Percentiles rank a stretch among this genome's conserved stretches.
These are phyloP conservation scores for Synanthedon formicaeformis DNA, from an alignment of 2,888 invertebrate species.

Conservation along the genomic window DNA sequence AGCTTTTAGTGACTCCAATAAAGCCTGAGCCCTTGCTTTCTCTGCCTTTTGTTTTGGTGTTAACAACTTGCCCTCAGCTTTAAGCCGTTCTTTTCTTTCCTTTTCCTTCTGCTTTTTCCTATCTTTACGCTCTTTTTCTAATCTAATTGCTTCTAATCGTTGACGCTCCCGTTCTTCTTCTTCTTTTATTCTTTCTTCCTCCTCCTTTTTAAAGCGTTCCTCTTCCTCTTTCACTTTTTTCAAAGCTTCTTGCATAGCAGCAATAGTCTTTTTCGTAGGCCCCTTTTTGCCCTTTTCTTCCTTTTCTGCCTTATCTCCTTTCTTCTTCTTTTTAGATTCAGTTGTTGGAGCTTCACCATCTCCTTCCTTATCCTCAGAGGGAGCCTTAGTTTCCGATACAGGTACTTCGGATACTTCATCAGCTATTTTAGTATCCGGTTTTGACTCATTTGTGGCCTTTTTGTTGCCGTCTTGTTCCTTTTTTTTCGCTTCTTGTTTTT, in stretches of 20 bases:
- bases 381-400: slow-evolving; percentile 51
- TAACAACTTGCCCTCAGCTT: slow-evolving; percentile 95
- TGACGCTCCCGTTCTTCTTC: slow-evolving; percentile 81
- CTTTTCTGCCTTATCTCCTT: slow-evolving; percentile 65
- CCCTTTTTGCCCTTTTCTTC: slow-evolving; percentile 74
- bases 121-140: slow-evolving; percentile 90
- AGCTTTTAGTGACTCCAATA: slow-evolving; percentile 89
- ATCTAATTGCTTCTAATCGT: slow-evolving; percentile 78
- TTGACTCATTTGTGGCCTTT: slow-evolving; percentile 32
- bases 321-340: slow-evolving; percentile 52
- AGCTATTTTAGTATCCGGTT: slow-evolving; percentile 16
- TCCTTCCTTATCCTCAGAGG: slow-evolving; percentile 35
- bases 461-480: slow-evolving; percentile 55
- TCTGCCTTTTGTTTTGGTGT: slow-evolving; percentile 95
- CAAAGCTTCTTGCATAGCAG: slow-evolving; percentile 93
- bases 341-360: slow-evolving; percentile 37
- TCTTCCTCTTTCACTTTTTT: slow-evolving; percentile 91
- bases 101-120: slow-evolving; percentile 92
- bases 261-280: slow-evolving; percentile 87
- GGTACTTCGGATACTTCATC: slow-evolving; percentile 24
- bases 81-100: slow-evolving; percentile 90
- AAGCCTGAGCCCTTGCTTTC: slow-evolving; percentile 86
- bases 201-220: slow-evolving; percentile 77
- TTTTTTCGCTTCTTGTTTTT: slow-evolving; percentile 78
- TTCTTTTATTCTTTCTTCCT: slow-evolving; percentile 82